Evolutionary conservation across 2,888 invertebrate genomes (phyloP).

Genomic region (Agrotis segetum): DNA sequence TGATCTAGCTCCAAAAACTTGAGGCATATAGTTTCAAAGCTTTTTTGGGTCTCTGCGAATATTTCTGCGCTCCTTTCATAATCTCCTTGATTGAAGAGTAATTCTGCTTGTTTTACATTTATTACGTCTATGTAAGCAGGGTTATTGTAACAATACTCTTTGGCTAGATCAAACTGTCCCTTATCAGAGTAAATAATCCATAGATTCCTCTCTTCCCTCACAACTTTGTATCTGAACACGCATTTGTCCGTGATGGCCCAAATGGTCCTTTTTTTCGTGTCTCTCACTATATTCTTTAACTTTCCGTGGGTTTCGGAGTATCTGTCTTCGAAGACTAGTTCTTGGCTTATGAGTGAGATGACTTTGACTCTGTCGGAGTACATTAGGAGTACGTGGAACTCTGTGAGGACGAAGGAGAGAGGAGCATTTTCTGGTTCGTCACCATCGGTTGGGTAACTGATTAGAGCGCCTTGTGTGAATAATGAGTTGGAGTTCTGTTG

Average conservation of each 20-base stretch:
- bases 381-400: conserved; percentile 97
- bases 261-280: conserved; percentile 94
- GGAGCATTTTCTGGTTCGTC: conserved; percentile 90
- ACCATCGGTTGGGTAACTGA: conserved; percentile 81
- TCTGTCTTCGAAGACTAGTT: conserved; percentile 96
- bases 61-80: conserved; percentile 96
- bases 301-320: conserved; percentile 95
- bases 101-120: conserved; percentile 96
- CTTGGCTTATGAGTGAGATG: conserved; percentile 96
- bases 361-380: conserved; percentile 96
- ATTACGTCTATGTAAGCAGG: conserved; percentile 96
- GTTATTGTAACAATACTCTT: conserved; percentile 95
- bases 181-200: conserved; percentile 97
- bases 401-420: conserved; percentile 95
- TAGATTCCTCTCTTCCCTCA: conserved; percentile 95
- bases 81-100: conserved; percentile 94
- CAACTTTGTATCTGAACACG: conserved; percentile 96
- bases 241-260: conserved; percentile 97
- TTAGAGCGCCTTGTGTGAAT: conserved; percentile 85
- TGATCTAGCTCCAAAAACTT: conserved; percentile 96
- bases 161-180: conserved; percentile 96
- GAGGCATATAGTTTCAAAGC: conserved; percentile 98
- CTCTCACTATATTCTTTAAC: conserved; percentile 95
- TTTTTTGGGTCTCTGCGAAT: conserved; percentile 97
- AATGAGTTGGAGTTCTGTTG: conserved; percentile 88